These are phyloP conservation scores for Calameuta filiformis DNA, from an alignment of 2,888 invertebrate genomes.

Conservation along the genomic window DNA sequence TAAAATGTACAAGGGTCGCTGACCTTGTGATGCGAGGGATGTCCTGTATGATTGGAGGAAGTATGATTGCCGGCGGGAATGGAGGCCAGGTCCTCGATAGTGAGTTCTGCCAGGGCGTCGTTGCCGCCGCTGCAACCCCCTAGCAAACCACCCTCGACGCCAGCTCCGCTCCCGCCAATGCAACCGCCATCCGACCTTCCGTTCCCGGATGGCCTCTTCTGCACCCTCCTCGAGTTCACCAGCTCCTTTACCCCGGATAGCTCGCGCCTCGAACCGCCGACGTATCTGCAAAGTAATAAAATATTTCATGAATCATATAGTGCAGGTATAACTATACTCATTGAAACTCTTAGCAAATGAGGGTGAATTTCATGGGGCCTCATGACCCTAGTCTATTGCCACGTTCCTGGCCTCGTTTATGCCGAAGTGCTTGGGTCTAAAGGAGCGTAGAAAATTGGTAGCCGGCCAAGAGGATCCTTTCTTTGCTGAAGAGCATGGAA, in stretches of 20 bases:
- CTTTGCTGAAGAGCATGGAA: not conserved
- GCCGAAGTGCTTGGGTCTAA: not conserved
- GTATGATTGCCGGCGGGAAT: slow-evolving; percentile 60
- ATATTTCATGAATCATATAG: not conserved
- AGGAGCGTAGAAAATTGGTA: not conserved
- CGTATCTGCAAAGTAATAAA: slow-evolving; percentile 40
- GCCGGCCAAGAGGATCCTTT: not conserved
- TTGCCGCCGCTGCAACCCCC: slow-evolving; percentile 59
- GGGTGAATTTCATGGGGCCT: not conserved
- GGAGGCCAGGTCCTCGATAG: slow-evolving; percentile 63
- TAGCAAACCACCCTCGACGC: slow-evolving; percentile 46
- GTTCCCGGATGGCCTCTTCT: slow-evolving; percentile 52
- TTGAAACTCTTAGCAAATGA: not conserved
- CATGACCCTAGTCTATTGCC: not conserved
- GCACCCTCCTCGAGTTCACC: slow-evolving; percentile 55
- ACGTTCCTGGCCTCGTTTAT: not conserved
- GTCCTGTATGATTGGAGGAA: slow-evolving; percentile 54
- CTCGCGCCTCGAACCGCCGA: slow-evolving; percentile 55
- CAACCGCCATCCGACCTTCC: slow-evolving; percentile 52
- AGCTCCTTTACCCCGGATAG: slow-evolving; percentile 58
- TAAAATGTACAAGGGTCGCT: slow-evolving; percentile 7
- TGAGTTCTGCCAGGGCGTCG: slow-evolving; percentile 62
- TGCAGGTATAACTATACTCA: not conserved
- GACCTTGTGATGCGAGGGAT: slow-evolving; percentile 63
- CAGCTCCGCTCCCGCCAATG: slow-evolving; percentile 34